Percentiles rank a stretch among this genome's conserved stretches.
phyloP scores from a whole-genome alignment of 2,113 vertebrate genomes.

The Pteruthius melanotis region DNA sequence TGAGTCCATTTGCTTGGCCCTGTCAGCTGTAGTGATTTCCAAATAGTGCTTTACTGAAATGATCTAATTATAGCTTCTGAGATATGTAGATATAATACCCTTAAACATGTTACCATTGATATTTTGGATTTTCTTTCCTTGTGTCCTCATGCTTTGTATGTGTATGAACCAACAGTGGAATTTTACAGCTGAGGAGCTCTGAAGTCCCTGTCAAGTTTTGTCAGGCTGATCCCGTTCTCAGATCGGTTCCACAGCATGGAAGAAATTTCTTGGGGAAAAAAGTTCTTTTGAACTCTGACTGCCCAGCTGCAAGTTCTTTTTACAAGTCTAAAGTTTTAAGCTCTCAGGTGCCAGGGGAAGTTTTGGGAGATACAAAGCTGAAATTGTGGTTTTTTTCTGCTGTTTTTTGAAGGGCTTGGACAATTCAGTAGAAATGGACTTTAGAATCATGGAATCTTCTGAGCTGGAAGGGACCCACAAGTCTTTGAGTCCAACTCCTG shows the following conservation, averaged over 20 bases:
- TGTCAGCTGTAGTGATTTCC: not conserved
- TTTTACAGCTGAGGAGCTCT: not conserved
- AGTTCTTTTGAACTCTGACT: not conserved
- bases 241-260: not conserved
- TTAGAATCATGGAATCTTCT: not conserved
- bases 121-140: not conserved
- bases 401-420: not conserved
- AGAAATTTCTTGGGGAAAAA: not conserved
- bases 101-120: not conserved
- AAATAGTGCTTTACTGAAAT: not conserved
- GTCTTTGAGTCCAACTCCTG: not conserved
- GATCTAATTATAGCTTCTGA: not conserved
- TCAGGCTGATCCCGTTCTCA: not conserved
- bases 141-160: not conserved
- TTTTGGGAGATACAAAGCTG: not conserved
- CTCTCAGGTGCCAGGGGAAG: not conserved
- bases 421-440: not conserved
- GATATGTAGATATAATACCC: not conserved
- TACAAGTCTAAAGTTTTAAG: not conserved
- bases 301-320: not conserved
- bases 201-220: not conserved
- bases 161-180: fast-evolving
- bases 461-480: not conserved
- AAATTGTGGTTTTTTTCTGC: not conserved
- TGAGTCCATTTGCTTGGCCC: not conserved